A percentile compares a stretch with the other conserved stretches of the same genome.
phyloP scores from a whole-genome alignment of 2,888 invertebrate genomes.

The Phytoseiulus persimilis region DNA sequence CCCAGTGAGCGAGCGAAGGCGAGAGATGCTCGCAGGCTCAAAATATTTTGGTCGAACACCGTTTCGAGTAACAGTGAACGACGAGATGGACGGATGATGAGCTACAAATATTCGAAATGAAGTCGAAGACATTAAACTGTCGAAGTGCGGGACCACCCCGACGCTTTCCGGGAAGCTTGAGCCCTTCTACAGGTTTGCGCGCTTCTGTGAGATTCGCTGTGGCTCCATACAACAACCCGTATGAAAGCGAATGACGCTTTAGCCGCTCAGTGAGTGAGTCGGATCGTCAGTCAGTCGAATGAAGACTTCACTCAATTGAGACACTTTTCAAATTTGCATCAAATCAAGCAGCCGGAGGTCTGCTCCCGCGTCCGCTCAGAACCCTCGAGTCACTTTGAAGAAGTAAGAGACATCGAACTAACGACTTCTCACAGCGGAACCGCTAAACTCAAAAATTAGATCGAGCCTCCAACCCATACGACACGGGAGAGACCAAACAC shows the following conservation, averaged over 20 bases:
- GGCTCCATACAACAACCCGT: neutral
- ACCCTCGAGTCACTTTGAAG: neutral
- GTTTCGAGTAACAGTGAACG: no score
- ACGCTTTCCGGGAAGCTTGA: neutral
- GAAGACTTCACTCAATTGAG: slow-evolving; percentile 5
- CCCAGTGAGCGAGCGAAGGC: no score
- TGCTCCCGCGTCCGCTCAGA: neutral
- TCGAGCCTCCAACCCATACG: neutral
- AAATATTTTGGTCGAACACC: no score
- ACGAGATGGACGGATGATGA: neutral
- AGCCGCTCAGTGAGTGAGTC: neutral
- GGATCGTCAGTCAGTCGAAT: neutral
- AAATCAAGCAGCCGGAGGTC: neutral
- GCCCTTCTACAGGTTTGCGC: neutral
- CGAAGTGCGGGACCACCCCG: neutral
- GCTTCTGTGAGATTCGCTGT: neutral
- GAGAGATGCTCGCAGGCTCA: no score
- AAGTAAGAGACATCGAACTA: neutral
- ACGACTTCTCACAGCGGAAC: neutral
- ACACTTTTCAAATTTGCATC: neutral
- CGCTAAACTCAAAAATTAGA: neutral
- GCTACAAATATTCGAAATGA: neutral
- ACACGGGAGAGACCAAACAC: no score
- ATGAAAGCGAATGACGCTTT: neutral
- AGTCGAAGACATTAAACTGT: neutral